A percentile compares a stretch with the other conserved stretches of the same genome.
Evolutionary conservation across 2,797 vertebrate species (phyloP).

Genomic region (Alca torda): DNA sequence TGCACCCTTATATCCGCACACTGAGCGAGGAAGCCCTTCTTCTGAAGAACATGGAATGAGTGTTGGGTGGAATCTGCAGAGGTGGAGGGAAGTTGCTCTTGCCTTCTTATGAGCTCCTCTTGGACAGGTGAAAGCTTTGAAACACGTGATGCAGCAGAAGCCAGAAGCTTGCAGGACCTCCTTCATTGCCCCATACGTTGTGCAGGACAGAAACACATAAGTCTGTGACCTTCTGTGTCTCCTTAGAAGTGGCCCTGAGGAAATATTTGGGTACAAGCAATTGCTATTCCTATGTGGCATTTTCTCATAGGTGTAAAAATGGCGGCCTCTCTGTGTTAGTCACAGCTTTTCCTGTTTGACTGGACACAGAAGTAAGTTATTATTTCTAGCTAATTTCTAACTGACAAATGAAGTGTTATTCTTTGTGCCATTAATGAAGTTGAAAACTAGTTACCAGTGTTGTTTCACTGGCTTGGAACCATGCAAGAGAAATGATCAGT

Average conservation of each 20-base stretch:
- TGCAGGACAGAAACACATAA: not conserved
- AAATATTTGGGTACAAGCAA: not conserved
- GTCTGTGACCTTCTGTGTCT: not conserved
- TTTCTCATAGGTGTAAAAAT: not conserved
- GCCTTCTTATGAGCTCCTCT: not conserved
- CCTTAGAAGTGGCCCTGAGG: not conserved
- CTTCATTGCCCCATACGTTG: accelerated
- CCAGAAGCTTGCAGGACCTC: not conserved
- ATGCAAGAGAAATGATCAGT: not conserved
- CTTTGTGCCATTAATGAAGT: not conserved
- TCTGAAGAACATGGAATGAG: not conserved
- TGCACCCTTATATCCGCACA: not conserved
- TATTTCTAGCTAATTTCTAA: not conserved
- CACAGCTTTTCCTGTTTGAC: not conserved
- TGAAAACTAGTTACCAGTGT: not conserved
- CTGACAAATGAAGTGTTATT: not conserved
- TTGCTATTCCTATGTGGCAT: not conserved
- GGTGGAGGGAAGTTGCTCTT: not conserved
- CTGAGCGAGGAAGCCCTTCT: not conserved
- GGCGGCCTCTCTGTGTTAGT: not conserved
- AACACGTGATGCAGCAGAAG: not conserved
- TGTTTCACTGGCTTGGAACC: not conserved
- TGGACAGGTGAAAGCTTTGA: not conserved
- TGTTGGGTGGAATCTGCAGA: not conserved
- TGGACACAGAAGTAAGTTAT: not conserved